These are phyloP conservation scores for Philereme vetulata DNA, from an alignment of 2,888 invertebrate species.

Conservation along the genomic window DNA sequence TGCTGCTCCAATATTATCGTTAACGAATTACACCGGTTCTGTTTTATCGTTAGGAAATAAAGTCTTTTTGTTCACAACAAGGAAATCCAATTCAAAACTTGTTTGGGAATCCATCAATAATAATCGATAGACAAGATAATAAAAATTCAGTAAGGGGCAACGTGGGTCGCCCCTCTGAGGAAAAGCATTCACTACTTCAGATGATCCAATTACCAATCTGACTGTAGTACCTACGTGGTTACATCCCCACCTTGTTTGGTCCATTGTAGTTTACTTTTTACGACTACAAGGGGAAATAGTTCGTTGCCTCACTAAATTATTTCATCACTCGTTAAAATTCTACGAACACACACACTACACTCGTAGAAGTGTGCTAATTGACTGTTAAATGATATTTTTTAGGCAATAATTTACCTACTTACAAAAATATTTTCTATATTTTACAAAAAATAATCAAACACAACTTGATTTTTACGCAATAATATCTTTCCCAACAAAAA, in stretches of 20 bases:
- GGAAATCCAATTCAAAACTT: constrained; percentile 50
- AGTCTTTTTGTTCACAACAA: constrained; percentile 29
- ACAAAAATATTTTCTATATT: no score
- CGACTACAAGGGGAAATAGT: constrained; percentile 22
- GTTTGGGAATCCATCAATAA: constrained; percentile 49
- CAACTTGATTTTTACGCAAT: no score
- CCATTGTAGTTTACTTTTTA: constrained; percentile 34
- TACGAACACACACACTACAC: no score
- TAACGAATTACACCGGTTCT: constrained; percentile 22
- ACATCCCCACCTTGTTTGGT: constrained; percentile 42
- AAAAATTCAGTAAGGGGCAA: constrained; percentile 38
- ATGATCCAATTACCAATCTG: constrained; percentile 46
- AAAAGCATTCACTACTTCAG: constrained; percentile 40
- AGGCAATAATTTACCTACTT: no score
- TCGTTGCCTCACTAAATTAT: no score
- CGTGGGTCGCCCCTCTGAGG: constrained; percentile 44
- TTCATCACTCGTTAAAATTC: no score
- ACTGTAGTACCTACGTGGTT: constrained; percentile 44
- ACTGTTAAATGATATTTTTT: no score
- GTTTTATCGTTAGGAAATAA: constrained; percentile 19
- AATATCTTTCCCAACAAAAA: no score
- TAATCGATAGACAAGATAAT: constrained; percentile 48
- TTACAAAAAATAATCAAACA: no score
- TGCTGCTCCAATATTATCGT: not conserved
- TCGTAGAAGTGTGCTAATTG: no score